Evolutionary conservation across 2,888 invertebrate genomes (phyloP), one percentile per base, ranked within the genome.

Genomic region (Lasioglossum malachurum): DNA sequence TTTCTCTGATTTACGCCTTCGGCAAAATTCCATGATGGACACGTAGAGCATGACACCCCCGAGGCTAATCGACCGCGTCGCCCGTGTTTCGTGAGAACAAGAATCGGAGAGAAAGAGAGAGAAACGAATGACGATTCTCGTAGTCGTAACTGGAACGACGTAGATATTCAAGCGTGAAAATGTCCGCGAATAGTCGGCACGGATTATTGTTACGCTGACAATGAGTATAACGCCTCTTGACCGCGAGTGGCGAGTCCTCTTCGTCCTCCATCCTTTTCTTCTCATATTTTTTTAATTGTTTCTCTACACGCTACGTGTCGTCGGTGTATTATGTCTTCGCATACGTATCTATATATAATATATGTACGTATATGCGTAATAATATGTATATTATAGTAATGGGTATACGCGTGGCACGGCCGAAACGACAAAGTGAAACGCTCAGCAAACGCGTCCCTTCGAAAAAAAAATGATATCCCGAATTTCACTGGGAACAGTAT

Each of bases 221-320:
- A 31, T 78, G 84, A n/a, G 41, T 41, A 89, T 82, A 87, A 87
- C 80, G 77, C 71, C 67, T 76, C 53, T 82, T 82, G 80, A 78
- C 73, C 79, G 74, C 82, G 87, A 75, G 73, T 75, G 81, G 80
- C 87, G 53, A 75, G 67, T 75, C 19, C 49, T 23, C 53, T 7
- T 46, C 60, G 19, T 41, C 78, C 53, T n/a, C 23, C 19, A 16
- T 64, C n/a, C 41, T 72, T 64, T 46, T 19, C 41, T 64, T 64
- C 78, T 23, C 38, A 38, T 49, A 53, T 78, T 88, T 88, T 8
- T 31, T 69, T 69, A 10, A 69, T 69, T 38, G 10, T 71, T 71
- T 71, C n/a, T 71, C 71, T 86, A 74, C 75, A 79, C 82, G 71
- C 75, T 72, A 76, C 69, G 53, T 87, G 53, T 83, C 41, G 49